Evolutionary conservation across 1,140 invertebrate species (phyloP), one percentile per base, ranked within the genome.

Genomic region (Acromyrmex heyeri): DNA sequence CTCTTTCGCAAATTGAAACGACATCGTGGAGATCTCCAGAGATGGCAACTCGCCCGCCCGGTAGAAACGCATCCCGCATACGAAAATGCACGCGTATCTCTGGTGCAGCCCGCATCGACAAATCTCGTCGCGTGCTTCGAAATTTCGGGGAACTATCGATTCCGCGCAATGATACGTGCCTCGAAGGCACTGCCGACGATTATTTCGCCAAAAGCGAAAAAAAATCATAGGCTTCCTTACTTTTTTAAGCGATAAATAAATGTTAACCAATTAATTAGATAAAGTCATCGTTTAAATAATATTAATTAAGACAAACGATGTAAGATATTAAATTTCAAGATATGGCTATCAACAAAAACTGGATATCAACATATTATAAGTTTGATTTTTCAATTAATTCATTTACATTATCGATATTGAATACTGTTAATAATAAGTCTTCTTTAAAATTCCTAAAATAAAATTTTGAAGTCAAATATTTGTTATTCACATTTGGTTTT

Each of bases 31-130:
- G 55, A 85, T 67, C 85, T 87, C 73, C 78, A 44, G 38, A 44
- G 73, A 89, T 89, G 78, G 88, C 73, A 87, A 89, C 50, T 87
- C 76, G 65, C 53, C 88, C 61, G 85, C 57, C 61, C 78, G 72
- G 55, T 53, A 55, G 59, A 65, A 81, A 89, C 85, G 85, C 76
- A 87, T 90, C 73, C 70, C 76, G 88, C 89, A 90, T 90, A 90
- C 89, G 70, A 87, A 90, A 90, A 90, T 76, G 44, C 50, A 53
- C 38, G 65, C 57, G 24, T 57, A 61, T 69, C 69, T 57, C 81
- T 73, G 7, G 50, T n/a, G 14, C 34, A 34, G 27, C 18, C 34
- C 16, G 21, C 16, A 62, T 34, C 81, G 67, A 50, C 70, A 24
- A 87, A 83, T 90, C 73, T 64, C 65, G 10, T 62, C 38, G 44